A percentile compares a stretch with the other conserved stretches of the same genome.
phyloP scores from a whole-genome alignment of 2,888 invertebrate genomes.

The Rhingia rostrata region DNA sequence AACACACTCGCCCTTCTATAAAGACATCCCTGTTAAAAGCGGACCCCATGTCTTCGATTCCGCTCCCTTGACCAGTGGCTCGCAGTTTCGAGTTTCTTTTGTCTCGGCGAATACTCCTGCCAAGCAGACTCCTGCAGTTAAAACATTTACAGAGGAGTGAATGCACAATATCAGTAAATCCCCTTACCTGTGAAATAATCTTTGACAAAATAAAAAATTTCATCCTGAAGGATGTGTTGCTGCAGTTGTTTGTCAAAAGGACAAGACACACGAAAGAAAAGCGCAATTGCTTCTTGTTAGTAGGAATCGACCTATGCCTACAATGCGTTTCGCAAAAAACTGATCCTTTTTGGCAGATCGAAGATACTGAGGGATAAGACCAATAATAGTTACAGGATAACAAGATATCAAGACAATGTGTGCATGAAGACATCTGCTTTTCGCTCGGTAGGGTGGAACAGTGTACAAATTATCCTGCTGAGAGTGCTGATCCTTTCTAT shows the following conservation, averaged over 20 bases:
- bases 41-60: neutral
- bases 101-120: neutral
- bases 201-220: slow-evolving; percentile 45
- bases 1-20: slow-evolving; percentile 8
- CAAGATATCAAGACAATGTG: slow-evolving; percentile 48
- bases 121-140: slow-evolving; percentile 42
- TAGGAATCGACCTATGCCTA: neutral
- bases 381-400: slow-evolving; percentile 71
- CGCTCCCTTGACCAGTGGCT: slow-evolving; percentile 60
- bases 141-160: slow-evolving; percentile 67
- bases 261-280: slow-evolving; percentile 44
- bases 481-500: slow-evolving; percentile 56
- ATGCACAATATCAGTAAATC: slow-evolving; percentile 62
- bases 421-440: slow-evolving; percentile 63
- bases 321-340: slow-evolving; percentile 7
- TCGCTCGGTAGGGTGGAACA: slow-evolving; percentile 29
- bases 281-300: slow-evolving; percentile 73
- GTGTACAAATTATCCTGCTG: slow-evolving; percentile 36
- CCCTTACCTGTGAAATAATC: slow-evolving; percentile 60
- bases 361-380: slow-evolving; percentile 55
- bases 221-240: slow-evolving; percentile 42
- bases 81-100: slow-evolving; percentile 29
- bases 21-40: neutral
- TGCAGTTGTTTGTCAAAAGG: slow-evolving; percentile 53
- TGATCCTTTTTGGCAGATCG: slow-evolving; percentile 29